These are phyloP conservation scores for Hydrolagus colliei DNA, from an alignment of 2,797 vertebrate species.

Conservation along the genomic window DNA sequence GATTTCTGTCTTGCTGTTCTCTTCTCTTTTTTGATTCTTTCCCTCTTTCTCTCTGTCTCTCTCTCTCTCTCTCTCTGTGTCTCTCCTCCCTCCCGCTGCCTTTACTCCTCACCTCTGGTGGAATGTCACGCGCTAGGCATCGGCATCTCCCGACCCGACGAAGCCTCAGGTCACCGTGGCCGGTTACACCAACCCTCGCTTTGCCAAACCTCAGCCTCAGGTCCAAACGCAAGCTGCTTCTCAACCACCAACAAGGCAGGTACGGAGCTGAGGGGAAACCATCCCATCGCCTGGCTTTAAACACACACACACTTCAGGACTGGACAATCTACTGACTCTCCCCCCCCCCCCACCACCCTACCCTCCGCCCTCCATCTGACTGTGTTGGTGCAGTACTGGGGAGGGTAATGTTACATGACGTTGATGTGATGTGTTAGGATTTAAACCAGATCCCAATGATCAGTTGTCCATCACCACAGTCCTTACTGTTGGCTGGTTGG, in stretches of 20 bases:
- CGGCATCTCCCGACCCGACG: slow-evolving; percentile 48
- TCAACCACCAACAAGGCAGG: slow-evolving; percentile 72
- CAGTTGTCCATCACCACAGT: no score
- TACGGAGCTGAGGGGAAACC: slow-evolving; percentile 51
- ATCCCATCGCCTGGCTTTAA: no score
- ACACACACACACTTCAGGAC: no score
- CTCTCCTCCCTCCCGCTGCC: slow-evolving; percentile 40
- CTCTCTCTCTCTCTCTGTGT: slow-evolving; percentile 31
- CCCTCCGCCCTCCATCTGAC: no score
- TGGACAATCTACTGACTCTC: no score
- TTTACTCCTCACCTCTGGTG: slow-evolving; percentile 40
- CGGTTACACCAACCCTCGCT: slow-evolving; percentile 56
- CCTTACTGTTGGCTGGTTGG: no score
- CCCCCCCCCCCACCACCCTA: no score
- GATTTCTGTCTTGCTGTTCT: no score
- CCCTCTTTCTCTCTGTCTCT: slow-evolving; percentile 33
- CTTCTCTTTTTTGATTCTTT: not conserved
- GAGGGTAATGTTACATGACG: no score
- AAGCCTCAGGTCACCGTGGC: slow-evolving; percentile 51
- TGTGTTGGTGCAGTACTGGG: no score
- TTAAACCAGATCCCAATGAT: no score
- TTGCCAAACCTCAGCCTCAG: slow-evolving; percentile 55
- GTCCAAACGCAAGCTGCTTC: slow-evolving; percentile 54
- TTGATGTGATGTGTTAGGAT: no score
- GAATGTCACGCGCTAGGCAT: slow-evolving; percentile 46